phyloP scores from a whole-genome alignment of 2,113 vertebrate genomes.

The Pollachius pollachius region DNA sequence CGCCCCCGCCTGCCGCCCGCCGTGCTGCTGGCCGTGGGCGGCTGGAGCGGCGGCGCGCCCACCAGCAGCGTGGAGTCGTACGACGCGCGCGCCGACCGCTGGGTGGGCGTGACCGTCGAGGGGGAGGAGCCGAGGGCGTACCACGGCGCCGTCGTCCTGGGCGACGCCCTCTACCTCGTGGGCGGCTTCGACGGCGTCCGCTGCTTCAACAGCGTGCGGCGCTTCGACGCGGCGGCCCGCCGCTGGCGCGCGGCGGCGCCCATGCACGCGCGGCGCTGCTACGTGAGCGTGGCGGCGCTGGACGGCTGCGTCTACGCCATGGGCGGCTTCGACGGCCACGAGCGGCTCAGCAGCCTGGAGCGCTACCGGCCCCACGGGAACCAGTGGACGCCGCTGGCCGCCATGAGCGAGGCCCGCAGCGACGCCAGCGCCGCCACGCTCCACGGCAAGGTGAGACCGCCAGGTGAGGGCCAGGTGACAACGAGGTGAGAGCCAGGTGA shows the following conservation, averaged over 20 bases:
- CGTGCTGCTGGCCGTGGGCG: not conserved
- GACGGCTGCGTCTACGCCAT: constrained; percentile 78
- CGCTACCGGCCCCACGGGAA: constrained; percentile 77
- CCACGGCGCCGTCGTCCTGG: constrained; percentile 71
- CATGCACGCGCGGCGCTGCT: constrained; percentile 80
- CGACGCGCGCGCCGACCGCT: not conserved
- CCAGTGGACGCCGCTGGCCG: constrained; percentile 78
- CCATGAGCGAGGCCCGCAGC: constrained; percentile 80
- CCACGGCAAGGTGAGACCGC: constrained; percentile 70
- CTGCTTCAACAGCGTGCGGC: constrained; percentile 77
- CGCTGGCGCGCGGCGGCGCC: constrained; percentile 79
- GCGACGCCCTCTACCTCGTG: constrained; percentile 77
- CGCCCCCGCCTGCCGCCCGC: not conserved
- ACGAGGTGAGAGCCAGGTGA: too few species aligned
- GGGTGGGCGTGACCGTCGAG: not conserved
- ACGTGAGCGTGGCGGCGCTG: constrained; percentile 77
- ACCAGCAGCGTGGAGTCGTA: not conserved
- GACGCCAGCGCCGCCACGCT: constrained; percentile 78
- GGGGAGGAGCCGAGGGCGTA: constrained; percentile 64
- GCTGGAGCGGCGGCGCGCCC: not conserved
- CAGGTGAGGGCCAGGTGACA: too few species aligned
- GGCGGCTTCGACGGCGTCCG: constrained; percentile 78
- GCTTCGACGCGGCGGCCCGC: constrained; percentile 71
- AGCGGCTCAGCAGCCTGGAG: constrained; percentile 78
- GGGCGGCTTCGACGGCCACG: constrained; percentile 79